Evolutionary conservation across 1,140 invertebrate species (phyloP), one percentile per base, ranked within the genome.

Genomic region (Rhopalosiphum padi): DNA sequence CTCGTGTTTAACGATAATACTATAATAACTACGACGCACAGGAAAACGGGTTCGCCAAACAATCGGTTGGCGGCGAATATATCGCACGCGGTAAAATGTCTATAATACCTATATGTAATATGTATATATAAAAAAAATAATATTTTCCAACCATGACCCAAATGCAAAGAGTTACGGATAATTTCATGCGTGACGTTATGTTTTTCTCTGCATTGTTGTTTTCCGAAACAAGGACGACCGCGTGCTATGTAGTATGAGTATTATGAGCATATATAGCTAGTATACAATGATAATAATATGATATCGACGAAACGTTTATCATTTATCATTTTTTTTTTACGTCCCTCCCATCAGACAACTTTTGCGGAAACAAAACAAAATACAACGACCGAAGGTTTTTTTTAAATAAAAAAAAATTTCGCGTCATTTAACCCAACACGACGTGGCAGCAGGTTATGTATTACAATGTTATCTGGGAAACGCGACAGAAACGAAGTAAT

Each of bases 141-240:
- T 93, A 93, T 93, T 83, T 92, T 92, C 60, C 30, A 82, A 43
- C 91, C 91, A 93, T 93, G 91, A 93, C 91, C 91, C 21, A 55
- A 93, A 86, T 93, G 91, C 91, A 37, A 86, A 86, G 55, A 93
- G 48, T 85, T 93, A 93, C 91, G 91, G 91, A 93, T 86, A 93
- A 86, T 93, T 86, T 86, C 46, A 93, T 35, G 91, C 91, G 25
- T 93, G 82, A 92, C 90, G 90, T 92, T 93, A 51, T 86, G 46
- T 93, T 93, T 93, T 93, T 83, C 82, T 86, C 82, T 77, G 30
- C 60, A 93, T 93, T 93, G 91, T 93, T 86, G 7, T 37, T 86
- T 92, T 86, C 48, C 82, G 22, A 48, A 53, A 53, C 91, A 93
- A 93, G 91, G 91, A 93, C 91, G 82, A 41, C 60, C 15, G 5